Evolutionary conservation across 2,888 invertebrate species (phyloP).

Genomic region (Apodemia mormo): DNA sequence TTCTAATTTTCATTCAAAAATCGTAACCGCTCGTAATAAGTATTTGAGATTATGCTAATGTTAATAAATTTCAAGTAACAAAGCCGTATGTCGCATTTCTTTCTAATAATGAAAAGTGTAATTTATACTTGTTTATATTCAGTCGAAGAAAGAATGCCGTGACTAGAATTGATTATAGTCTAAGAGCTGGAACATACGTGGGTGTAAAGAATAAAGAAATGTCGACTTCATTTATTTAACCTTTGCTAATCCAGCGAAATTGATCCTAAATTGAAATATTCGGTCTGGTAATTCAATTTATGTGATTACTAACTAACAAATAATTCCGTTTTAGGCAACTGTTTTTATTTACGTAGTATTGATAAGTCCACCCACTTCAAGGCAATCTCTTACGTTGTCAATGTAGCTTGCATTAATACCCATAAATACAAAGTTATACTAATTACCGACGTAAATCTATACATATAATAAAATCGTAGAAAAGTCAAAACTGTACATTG

Average conservation of each 20-base stretch:
- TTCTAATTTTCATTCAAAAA: background rate
- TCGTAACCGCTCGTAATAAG: background rate
- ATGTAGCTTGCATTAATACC: no score
- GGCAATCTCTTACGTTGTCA: no score
- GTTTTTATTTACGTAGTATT: no score
- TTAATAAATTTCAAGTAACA: constrained; percentile 6
- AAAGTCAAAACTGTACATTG: no score
- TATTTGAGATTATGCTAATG: background rate
- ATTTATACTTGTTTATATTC: constrained; percentile 1
- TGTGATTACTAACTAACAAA: no score
- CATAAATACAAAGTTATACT: no score
- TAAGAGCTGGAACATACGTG: background rate
- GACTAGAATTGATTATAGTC: constrained; percentile 2
- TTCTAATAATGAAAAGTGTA: constrained; percentile 1
- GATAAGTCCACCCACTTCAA: no score
- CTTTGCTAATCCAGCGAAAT: background rate
- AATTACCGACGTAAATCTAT: no score
- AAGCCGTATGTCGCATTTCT: background rate
- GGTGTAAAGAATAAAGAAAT: background rate
- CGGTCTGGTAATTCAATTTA: no score
- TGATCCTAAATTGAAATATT: no score
- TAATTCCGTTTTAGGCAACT: no score
- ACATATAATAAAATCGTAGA: no score
- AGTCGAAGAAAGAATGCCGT: constrained; percentile 4
- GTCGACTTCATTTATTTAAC: background rate